phyloP scores from a whole-genome alignment of 2,113 vertebrate species.

The Chloropsis cyanopogon region DNA sequence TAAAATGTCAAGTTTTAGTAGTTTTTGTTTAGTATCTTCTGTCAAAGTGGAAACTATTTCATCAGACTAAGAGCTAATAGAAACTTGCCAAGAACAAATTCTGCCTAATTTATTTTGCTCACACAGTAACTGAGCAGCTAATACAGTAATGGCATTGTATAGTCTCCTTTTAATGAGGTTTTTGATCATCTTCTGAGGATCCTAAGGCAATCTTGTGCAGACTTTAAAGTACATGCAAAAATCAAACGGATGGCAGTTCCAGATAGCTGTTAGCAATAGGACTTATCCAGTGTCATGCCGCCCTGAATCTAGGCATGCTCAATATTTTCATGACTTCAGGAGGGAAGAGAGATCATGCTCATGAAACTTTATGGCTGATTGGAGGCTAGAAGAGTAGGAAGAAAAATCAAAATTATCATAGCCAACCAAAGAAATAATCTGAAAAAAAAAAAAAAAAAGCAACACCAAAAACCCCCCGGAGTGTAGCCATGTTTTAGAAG shows the following conservation, averaged over 20 bases:
- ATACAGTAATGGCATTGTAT: not conserved
- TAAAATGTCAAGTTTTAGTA: conserved; percentile 52
- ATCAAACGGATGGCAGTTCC: not conserved
- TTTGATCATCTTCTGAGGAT: not conserved
- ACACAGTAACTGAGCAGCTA: not conserved
- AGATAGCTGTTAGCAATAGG: not conserved
- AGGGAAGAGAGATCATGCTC: not conserved
- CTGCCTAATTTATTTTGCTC: not conserved
- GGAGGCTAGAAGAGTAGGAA: not conserved
- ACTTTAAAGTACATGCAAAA: not conserved
- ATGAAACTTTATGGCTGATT: not conserved
- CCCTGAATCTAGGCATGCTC: not conserved
- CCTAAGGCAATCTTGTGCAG: not conserved
- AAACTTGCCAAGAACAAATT: not conserved
- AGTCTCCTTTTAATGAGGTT: not conserved
- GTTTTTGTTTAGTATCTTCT: conserved; percentile 23
- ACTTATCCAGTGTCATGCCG: fast-evolving
- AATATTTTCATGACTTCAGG: not conserved
- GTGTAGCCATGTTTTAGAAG: not conserved
- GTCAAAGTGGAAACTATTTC: conserved; percentile 47
- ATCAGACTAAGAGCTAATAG: not conserved
- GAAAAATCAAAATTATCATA: not conserved
- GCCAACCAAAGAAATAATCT: not conserved
- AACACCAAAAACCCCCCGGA: not conserved
- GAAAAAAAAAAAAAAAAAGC: not conserved